Conservation (phyloP, 2,113 vertebrate species). For the Chamaetylas fuelleborni region DNA sequence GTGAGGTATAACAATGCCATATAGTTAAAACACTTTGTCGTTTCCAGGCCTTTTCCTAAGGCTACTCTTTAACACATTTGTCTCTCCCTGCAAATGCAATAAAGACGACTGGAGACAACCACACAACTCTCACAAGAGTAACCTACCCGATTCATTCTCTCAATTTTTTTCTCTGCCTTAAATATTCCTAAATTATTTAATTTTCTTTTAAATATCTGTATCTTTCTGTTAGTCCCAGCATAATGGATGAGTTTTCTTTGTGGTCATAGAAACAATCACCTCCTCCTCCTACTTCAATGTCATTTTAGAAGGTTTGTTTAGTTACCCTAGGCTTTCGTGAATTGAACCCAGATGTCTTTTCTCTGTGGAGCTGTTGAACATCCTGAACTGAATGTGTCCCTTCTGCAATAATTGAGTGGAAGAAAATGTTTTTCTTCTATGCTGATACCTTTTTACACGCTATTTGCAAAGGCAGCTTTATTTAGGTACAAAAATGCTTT, state of each 20-base stretch:
- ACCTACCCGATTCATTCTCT: background rate
- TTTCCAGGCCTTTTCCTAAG: background rate
- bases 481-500: background rate
- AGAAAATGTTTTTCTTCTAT: constrained; percentile 13
- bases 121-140: background rate
- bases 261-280: background rate
- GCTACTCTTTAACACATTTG: background rate
- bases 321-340: background rate
- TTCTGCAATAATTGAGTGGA: constrained; percentile 6
- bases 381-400: constrained; percentile 7
- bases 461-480: background rate
- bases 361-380: background rate
- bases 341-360: constrained; percentile 46
- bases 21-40: background rate
- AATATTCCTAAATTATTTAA: background rate
- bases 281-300: background rate
- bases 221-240: background rate
- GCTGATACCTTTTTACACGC: background rate
- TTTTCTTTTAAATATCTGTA: background rate
- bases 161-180: background rate
- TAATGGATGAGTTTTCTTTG: background rate
- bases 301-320: background rate
- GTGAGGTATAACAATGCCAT: background rate
- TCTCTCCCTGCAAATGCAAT: background rate
- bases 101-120: background rate